Evolutionary conservation across 2,113 vertebrate species (phyloP), one percentile per base, ranked within the genome.

Genomic region (Trachemys scripta): DNA sequence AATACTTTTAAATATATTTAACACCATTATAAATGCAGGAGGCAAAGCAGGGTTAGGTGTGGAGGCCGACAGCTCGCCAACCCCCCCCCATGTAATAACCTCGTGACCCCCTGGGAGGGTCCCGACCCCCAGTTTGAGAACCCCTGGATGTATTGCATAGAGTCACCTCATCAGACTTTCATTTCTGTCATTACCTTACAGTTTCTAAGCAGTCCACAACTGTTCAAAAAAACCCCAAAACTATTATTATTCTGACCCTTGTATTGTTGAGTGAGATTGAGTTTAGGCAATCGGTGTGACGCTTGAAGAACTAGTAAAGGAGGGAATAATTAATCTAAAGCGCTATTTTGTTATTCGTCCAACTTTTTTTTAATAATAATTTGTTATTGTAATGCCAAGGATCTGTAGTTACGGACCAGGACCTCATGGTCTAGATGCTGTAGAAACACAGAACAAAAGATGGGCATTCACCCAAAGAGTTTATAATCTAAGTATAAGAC

Each of bases 261-360:
- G 62, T 17, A 17, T 17, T 65, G 14, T 35, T 27, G 38, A 79
- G 24, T 25, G 11, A 49, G 42, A 49, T 13, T 9, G 62, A 6
- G 76, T 79, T 49, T 79, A 85, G 47, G 89, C 84, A 11, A 1
- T 72, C 76, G 56, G 38, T 78, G 56, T 35, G 31, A 51, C 50
- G 89, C 88, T 82, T 85, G 86, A 29, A 84, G 22, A 12, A 12
- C 22, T 76, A 59, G 27, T 25, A 54, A 65, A 50, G 57, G 20
- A 94, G 72, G 47, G 35, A 84, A 93, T 93, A 14, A 90, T 94
- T 93, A 89, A 42, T 78, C 8, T 85, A 92, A 84, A 45, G 53
- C 20, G 53, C 27, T 12, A 86, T 78, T 91, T 53, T 59, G 17
- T 54, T 82, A 35, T 82, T 38, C 22, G 25, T 31, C 16, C 35